phyloP scores from a whole-genome alignment of 1,140 invertebrate genomes.

The Stegodyphus dumicola region DNA sequence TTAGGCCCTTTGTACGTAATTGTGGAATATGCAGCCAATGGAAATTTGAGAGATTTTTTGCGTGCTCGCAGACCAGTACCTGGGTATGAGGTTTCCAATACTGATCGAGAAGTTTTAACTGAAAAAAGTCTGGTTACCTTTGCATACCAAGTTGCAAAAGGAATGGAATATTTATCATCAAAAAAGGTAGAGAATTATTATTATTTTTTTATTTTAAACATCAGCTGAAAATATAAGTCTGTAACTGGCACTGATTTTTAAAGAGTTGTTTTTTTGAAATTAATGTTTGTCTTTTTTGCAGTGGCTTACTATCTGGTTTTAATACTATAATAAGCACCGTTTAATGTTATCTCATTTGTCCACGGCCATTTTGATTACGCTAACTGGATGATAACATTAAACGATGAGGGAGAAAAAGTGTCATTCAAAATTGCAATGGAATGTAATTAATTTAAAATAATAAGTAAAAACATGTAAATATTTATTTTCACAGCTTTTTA shows the following conservation, averaged over 20 bases:
- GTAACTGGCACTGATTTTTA: background rate
- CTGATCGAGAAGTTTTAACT: constrained; percentile 31
- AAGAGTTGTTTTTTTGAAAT: background rate
- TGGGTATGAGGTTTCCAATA: constrained; percentile 77
- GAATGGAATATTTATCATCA: constrained; percentile 97
- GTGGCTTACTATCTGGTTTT: too few relatives aligned
- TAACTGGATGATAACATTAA: too few relatives aligned
- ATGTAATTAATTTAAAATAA: background rate
- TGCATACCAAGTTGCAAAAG: constrained; percentile 92
- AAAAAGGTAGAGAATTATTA: constrained; percentile 75
- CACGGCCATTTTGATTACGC: too few relatives aligned
- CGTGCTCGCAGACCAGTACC: constrained; percentile 81
- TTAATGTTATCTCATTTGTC: too few relatives aligned
- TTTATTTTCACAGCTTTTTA: too few relatives aligned
- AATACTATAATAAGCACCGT: too few relatives aligned
- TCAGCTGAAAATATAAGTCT: background rate
- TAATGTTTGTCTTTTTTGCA: background rate
- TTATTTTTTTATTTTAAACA: background rate
- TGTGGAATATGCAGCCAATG: constrained; percentile 95
- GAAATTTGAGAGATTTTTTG: constrained; percentile 95
- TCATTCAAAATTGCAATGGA: background rate
- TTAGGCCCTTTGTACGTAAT: constrained; percentile 89
- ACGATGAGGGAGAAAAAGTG: too few relatives aligned
- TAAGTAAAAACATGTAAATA: background rate
- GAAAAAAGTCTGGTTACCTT: constrained; percentile 87